Evolutionary conservation across 2,888 invertebrate species (phyloP).

Genomic region (Bellardia bayeri): DNA sequence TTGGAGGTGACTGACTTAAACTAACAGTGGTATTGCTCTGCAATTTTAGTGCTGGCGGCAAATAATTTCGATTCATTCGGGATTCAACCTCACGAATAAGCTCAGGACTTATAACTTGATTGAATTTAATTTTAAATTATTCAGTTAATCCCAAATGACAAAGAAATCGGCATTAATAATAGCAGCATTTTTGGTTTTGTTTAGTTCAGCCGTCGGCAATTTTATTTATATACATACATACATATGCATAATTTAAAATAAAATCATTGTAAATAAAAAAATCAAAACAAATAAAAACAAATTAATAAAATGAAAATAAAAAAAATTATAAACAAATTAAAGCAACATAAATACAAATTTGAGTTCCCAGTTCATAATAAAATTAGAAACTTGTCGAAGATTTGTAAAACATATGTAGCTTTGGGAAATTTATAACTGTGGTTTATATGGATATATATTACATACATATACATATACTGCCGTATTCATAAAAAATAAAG

Average conservation of each 20-base stretch:
- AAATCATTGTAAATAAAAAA: conserved; percentile 40
- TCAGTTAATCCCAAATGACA: conserved; percentile 11
- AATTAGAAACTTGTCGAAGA: too few species aligned
- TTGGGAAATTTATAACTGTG: too few species aligned
- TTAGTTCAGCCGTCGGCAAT: conserved; percentile 31
- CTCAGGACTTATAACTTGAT: conserved; percentile 93
- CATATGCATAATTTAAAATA: conserved; percentile 33
- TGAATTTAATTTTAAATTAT: conserved; percentile 40
- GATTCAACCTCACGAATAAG: conserved; percentile 95
- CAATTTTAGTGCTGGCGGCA: conserved; percentile 88
- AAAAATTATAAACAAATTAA: conserved; percentile 14
- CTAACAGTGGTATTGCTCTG: conserved; percentile 84
- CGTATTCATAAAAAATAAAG: too few species aligned
- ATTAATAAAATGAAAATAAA: conserved; percentile 28
- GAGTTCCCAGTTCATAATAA: too few species aligned
- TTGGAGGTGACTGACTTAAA: conserved; percentile 82
- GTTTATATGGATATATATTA: too few species aligned
- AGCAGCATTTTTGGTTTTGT: conserved; percentile 8
- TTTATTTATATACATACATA: conserved; percentile 4
- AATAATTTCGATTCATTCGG: conserved; percentile 92
- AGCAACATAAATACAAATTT: not conserved
- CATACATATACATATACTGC: too few species aligned
- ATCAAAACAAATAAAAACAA: conserved; percentile 30
- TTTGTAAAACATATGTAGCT: too few species aligned
- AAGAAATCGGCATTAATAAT: conserved; percentile 9